These are phyloP conservation scores for Sebastes baramenuke DNA, from an alignment of 2,797 vertebrate species.

Conservation along the genomic window DNA sequence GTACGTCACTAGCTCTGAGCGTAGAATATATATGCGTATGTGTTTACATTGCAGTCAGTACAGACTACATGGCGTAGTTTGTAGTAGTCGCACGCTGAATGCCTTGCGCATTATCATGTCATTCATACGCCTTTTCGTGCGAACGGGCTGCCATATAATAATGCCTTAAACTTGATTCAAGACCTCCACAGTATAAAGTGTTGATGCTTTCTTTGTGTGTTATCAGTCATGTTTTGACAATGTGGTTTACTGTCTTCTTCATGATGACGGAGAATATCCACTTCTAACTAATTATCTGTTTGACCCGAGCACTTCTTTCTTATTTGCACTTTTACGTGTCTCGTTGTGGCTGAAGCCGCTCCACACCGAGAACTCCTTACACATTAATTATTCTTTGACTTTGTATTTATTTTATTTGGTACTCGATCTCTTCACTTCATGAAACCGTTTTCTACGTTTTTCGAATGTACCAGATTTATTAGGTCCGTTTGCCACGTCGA, in stretches of 20 bases:
- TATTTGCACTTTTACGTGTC: constrained; percentile 64
- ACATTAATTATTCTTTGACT: neutral
- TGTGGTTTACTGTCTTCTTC: neutral
- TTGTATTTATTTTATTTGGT: constrained; percentile 21
- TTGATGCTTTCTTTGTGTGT: constrained; percentile 28
- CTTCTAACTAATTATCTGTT: neutral
- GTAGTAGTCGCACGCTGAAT: no score
- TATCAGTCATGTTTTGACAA: constrained; percentile 3
- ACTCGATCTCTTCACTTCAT: constrained; percentile 15
- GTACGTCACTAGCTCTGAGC: no score
- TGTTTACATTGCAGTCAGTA: no score
- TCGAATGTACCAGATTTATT: constrained; percentile 69
- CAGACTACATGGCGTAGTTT: no score
- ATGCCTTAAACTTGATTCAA: constrained; percentile 63
- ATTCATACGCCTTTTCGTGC: no score
- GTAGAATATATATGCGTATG: no score
- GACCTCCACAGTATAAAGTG: constrained; percentile 13
- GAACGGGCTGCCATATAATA: constrained; percentile 6
- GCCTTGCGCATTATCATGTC: no score
- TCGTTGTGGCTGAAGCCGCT: constrained; percentile 32
- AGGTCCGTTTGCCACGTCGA: constrained; percentile 44
- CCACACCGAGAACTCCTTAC: neutral
- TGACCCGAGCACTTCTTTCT: constrained; percentile 32
- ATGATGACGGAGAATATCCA: neutral
- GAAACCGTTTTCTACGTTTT: constrained; percentile 47